phyloP scores from a whole-genome alignment of 1,140 invertebrate genomes.

The Tenebrio molitor region DNA sequence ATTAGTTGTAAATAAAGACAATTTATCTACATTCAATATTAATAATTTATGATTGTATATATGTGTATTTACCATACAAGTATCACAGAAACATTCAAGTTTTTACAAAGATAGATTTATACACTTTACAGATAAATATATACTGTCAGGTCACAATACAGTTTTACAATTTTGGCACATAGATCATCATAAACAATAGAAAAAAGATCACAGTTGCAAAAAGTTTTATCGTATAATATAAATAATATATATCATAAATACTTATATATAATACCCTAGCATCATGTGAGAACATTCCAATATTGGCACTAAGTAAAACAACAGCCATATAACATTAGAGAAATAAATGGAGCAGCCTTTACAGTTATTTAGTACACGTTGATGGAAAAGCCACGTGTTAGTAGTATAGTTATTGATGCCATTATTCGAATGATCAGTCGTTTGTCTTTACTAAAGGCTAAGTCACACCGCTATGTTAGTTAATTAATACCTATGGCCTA shows the following conservation, averaged over 20 bases:
- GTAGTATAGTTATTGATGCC: constrained; percentile 20
- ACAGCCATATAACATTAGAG: constrained; percentile 15
- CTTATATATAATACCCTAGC: constrained; percentile 19
- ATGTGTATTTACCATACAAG: constrained; percentile 47
- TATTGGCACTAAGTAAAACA: constrained; percentile 39
- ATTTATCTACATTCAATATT: constrained; percentile 39
- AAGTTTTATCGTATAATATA: constrained; percentile 37
- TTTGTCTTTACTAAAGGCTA: constrained; percentile 7
- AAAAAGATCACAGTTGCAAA: constrained; percentile 49
- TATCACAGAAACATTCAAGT: constrained; percentile 48
- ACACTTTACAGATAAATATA: constrained; percentile 45
- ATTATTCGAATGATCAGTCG: constrained; percentile 42
- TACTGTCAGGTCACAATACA: constrained; percentile 46
- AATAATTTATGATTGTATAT: constrained; percentile 46
- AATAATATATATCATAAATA: constrained; percentile 16
- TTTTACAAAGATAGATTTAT: constrained; percentile 48
- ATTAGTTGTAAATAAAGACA: constrained; percentile 41
- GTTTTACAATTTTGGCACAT: constrained; percentile 47
- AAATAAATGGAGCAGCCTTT: constrained; percentile 29
- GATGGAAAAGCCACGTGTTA: background rate
- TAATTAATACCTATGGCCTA: background rate
- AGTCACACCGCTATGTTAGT: constrained; percentile 12
- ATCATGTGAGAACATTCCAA: constrained; percentile 37
- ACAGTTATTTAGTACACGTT: constrained; percentile 1
- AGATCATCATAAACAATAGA: constrained; percentile 46